A percentile compares a stretch with the other conserved stretches of the same genome.
These are phyloP conservation scores for Lasaia peninsularis DNA, from an alignment of 1,140 invertebrate genomes.

Conservation along the genomic window DNA sequence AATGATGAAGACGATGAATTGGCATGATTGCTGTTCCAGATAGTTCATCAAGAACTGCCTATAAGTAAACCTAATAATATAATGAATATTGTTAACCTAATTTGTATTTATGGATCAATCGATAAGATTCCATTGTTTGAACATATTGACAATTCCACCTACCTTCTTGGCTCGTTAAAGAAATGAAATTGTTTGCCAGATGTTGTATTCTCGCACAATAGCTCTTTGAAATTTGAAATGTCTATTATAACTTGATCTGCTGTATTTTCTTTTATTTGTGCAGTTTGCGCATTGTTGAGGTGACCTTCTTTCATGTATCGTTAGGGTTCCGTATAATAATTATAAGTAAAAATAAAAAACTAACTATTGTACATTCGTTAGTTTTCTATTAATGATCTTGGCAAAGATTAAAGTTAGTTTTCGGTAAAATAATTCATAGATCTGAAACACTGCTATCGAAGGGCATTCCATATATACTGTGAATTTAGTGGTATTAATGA, in stretches of 20 bases:
- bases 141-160: constrained; percentile 28
- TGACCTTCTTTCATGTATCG: constrained; percentile 4
- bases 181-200: constrained; percentile 29
- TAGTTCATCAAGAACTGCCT: too few relatives aligned
- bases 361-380: too few relatives aligned
- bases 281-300: constrained; percentile 3
- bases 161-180: constrained; percentile 35
- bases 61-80: too few relatives aligned
- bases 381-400: too few relatives aligned
- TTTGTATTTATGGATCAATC: constrained; percentile 42
- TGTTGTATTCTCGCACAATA: constrained; percentile 24
- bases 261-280: constrained; percentile 3
- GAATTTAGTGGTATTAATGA: too few relatives aligned
- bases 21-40: too few relatives aligned
- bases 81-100: constrained; percentile 56
- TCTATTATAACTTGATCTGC: constrained; percentile 10
- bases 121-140: constrained; percentile 35
- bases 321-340: neutral
- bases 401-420: too few relatives aligned
- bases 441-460: too few relatives aligned
- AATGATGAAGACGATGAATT: too few relatives aligned
- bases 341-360: too few relatives aligned
- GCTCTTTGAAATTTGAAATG: constrained; percentile 25
- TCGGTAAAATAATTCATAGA: too few relatives aligned
- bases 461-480: too few relatives aligned